Base-by-base conservation (phyloP, 2,888 invertebrate species). In the Amblyjoppa fuscipennis region DNA sequence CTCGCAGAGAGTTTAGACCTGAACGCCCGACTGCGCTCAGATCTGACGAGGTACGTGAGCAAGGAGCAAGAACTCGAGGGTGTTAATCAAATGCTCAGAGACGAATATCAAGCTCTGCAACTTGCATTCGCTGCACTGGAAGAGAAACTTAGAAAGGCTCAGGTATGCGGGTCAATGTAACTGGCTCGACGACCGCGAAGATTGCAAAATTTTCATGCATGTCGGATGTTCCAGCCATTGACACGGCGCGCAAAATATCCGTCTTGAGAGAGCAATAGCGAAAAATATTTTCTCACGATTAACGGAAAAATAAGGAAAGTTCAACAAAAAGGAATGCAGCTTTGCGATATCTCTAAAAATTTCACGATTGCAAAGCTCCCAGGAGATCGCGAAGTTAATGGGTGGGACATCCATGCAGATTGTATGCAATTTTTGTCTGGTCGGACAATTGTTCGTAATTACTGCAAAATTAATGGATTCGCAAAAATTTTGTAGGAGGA, bases 31-130 rank as follows among this genome's bases (percentile, higher is more conserved):
- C 94, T 98, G 69, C 95, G 96, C 88, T 96, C 96, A 61, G 97
- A 98, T 94, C 96, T 97, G 76, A 95, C 96, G 90, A 96, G 97
- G 95, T 96, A 97, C 89, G 96, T 96, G 92, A 96, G 95, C 83
- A 97, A 96, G 91, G 96, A 97, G 94, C 95, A 95, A 83, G 97
- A 98, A 93, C 94, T 98, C 74, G 97, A 98, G 94, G 96, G 96
- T 88, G 95, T 98, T 13, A 98, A 98, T 94, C 98, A 98, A 95
- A 96, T 98, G 89, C 94, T 99, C 81, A 96, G 97, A 91, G 99
- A 99, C 94, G 99, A 99, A 94, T 98, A 99, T 93, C 98, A 98
- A 94, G 98, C 99, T 0, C 94, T 99, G 85, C 99, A 99, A 93
- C 95, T 99, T 88, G 98, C 98, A 2, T 99, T 98, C 94, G 96